Evolutionary conservation across 2,113 vertebrate species (phyloP), one percentile per base, ranked within the genome.

Genomic region (Zosterops borbonicus): DNA sequence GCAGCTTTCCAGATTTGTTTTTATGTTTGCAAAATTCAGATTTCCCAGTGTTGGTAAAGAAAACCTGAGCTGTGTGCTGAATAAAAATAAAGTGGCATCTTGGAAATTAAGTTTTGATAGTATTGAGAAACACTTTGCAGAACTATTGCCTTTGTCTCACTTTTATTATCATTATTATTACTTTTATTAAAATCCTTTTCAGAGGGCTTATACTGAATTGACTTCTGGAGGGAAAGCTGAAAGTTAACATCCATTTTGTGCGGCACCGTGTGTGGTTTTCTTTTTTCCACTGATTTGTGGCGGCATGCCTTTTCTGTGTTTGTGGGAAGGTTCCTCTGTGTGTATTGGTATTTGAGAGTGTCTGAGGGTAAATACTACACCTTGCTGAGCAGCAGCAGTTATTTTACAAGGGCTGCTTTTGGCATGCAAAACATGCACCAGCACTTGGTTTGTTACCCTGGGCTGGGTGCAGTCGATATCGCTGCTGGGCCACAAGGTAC

Each of bases 121-220:
- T 64, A 75, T 56, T 95, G 91, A 89, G 89, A 92, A 92, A 75
- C 69, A 29, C n/a, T 68, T 92, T 46, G 56, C 23, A 76, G 65
- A 92, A 64, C n/a, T 6, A 31, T 71, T 93, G 21, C 74, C 71
- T 91, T 89, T 64, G 21, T 79, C 42, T 84, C 46, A 27, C 39
- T 84, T 84, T 83, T 78, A 44, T 84, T 75, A 71, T 59, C 39
- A 68, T 82, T 84, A 68, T 69, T 81, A 87, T 37, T 71, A 35
- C 59, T 89, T 41, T 74, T 75, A 75, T 84, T 87, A 85, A 87
- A 80, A 84, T 82, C 49, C 37, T 78, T 82, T 89, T 85, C 31
- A 41, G 49, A 20, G 33, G 22, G 12, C 42, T 89, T 84, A 33
- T 50, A 69, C 16, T n/a, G 79, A 46, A 56, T 39, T 86, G 71